Base-by-base conservation (phyloP, 2,888 invertebrate species). In the Rhagium mordax region DNA sequence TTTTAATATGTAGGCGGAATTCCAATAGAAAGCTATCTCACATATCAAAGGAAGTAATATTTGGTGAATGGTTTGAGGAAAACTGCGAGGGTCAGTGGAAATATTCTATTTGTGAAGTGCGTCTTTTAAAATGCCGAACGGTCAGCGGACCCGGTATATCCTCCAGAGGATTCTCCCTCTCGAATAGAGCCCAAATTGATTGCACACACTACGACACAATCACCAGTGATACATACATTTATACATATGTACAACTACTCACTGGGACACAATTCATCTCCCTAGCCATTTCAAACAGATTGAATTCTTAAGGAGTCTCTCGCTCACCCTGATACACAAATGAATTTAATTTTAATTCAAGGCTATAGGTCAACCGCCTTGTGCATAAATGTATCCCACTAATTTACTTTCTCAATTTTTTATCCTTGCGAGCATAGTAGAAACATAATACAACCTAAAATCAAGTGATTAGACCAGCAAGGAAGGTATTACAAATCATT, bases 11-110 rank as follows among this genome's bases (percentile, higher is more conserved):
- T 41, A 41, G 21, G 15, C 20, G 84, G 84, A 85, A 85, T 85
- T 83, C 84, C 82, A 82, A 83, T 84, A 82, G 80, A 83, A 82
- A 84, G 84, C 85, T 81, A 85, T 86, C 86, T 86, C 86, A 83
- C 86, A 86, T 87, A 86, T 87, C 87, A 87, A 87, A 87, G 87
- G 86, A 85, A 85, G 87, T 85, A 87, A 87, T 88, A 88, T 87
- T 88, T 85, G 84, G 82, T 83, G 85, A 87, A 86, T 84, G 82
- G 85, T 81, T 79, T 76, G 59, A 71, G 72, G 72, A 70, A 71
- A 72, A 65, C 70, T 72, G 74, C 76, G 79, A 80, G 82, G 84
- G 85, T 82, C 85, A 83, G 82, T 82, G 82, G 81, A 83, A 84
- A 85, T 86, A 85, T 74, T 86, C 86, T 85, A 87, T 87, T 86